Evolutionary conservation across 2,797 vertebrate genomes (phyloP), one percentile per base, ranked within the genome.

Genomic region (Molossus molossus): DNA sequence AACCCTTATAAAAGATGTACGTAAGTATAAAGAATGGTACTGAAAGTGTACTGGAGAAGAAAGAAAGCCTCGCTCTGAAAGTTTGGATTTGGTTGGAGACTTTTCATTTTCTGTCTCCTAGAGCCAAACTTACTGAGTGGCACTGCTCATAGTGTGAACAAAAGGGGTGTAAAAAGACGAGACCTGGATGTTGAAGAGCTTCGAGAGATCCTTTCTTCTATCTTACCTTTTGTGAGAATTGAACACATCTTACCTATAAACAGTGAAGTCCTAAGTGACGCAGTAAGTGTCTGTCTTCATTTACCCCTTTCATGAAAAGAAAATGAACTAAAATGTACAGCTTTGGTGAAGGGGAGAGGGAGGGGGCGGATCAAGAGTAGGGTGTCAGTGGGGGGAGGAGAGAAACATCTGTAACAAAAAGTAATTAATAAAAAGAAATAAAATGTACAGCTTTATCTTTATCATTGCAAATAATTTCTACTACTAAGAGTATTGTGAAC

Each of bases 91-190:
- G 48, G 2, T 67, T 95, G 23, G 45, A 91, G 91, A 97, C 40
- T 64, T 81, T 75, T 29, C 69, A 21, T 81, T 92, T 97, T 94
- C 5, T 97, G 0, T 97, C 95, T 94, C 62, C 12, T 97, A 99
- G 99, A 99, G 97, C 99, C 99, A 86, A 99, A 99, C 98, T 98
- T 99, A 97, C 97, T 99, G 97, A 99, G 99, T 86, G 99, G 99
- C 96, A 99, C 99, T 73, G 99, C 99, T 93, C 99, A 99, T 98
- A 99, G 99, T 81, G 99, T 99, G 96, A 99, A 99, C 98, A 99
- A 99, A 97, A 99, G 99, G 94, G 99, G 99, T 27, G 99, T 99
- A 80, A 99, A 99, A 97, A 99, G 99, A 94, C 98, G 99, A 97
- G 99, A 99, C 98, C 99, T 99, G 98, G 99, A 99, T 94, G 98